Conservation (phyloP, 2,797 vertebrate genomes). For the Natrix natrix region DNA sequence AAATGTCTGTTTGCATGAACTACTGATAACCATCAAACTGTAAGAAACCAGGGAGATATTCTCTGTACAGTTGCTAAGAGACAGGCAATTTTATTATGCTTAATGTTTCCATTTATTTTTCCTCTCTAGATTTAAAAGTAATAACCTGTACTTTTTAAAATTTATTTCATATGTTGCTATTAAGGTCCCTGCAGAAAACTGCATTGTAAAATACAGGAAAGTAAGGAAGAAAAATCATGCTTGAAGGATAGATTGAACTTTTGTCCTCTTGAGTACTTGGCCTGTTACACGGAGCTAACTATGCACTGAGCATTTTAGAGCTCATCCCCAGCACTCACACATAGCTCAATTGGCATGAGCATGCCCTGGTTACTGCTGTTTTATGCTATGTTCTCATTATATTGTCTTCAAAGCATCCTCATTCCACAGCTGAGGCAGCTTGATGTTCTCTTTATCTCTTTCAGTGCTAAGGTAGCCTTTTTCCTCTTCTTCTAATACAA, state of each 20-base stretch:
- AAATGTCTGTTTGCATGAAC: conserved; percentile 25
- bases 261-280: conserved; percentile 27
- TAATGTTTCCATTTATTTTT: conserved; percentile 39
- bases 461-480: not conserved
- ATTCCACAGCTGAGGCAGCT: not conserved
- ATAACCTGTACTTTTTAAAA: conserved; percentile 39
- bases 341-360: not conserved
- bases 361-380: not conserved
- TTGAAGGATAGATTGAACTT: conserved; percentile 37
- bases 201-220: conserved; percentile 4
- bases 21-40: conserved; percentile 31
- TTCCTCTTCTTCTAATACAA: not conserved
- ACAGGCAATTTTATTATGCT: conserved; percentile 34
- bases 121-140: conserved; percentile 41
- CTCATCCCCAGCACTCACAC: not conserved
- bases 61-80: conserved; percentile 38
- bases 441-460: not conserved
- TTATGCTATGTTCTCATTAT: not conserved
- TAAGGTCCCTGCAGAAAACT: conserved; percentile 18
- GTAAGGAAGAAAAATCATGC: not conserved
- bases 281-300: not conserved
- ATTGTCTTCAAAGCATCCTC: not conserved
- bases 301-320: not conserved
- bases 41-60: conserved; percentile 39
- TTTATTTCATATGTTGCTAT: conserved; percentile 31